phyloP scores from a whole-genome alignment of 1,140 invertebrate species.

The Sipha flava region DNA sequence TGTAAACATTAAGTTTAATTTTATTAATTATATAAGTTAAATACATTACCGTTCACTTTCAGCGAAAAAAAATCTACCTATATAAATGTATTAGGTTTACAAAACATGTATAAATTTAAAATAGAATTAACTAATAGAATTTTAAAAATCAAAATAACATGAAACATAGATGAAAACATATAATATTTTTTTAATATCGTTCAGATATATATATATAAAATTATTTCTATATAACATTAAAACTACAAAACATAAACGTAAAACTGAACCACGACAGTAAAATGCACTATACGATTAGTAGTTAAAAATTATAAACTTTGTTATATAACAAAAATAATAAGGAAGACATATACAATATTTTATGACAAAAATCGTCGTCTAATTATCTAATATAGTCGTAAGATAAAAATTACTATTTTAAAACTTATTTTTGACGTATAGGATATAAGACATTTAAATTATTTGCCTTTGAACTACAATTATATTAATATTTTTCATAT shows the following conservation, averaged over 20 bases:
- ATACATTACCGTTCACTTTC: neutral
- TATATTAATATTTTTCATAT: neutral
- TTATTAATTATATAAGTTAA: neutral
- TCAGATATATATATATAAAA: no score
- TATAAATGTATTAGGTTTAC: neutral
- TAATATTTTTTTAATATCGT: neutral
- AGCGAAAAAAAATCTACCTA: neutral
- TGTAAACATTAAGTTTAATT: neutral
- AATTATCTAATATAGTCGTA: no score
- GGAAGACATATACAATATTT: neutral
- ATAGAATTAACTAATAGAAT: conserved; percentile 6
- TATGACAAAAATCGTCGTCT: neutral
- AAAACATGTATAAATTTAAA: neutral
- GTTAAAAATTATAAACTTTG: neutral
- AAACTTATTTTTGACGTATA: neutral
- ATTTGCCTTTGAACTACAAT: neutral
- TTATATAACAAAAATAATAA: neutral
- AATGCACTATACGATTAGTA: neutral
- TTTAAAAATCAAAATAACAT: neutral
- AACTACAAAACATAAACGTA: neutral
- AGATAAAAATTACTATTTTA: neutral
- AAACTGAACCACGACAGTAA: neutral
- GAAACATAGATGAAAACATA: neutral
- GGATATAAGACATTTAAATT: neutral
- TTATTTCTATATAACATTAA: neutral